phyloP scores from a whole-genome alignment of 2,797 vertebrate genomes.

The Pempheris klunzingeri region DNA sequence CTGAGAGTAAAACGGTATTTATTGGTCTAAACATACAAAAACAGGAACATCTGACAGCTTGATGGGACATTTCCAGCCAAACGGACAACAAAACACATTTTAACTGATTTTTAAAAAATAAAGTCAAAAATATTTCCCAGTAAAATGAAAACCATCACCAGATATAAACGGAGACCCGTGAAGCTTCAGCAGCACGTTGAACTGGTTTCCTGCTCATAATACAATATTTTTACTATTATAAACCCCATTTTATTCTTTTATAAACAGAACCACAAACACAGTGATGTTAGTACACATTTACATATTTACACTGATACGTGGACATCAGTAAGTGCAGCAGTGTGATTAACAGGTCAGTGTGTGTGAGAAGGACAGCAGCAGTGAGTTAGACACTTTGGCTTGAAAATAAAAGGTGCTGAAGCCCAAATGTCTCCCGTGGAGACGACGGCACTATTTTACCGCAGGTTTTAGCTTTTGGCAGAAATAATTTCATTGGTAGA shows the following conservation, averaged over 20 bases:
- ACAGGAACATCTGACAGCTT: constrained; percentile 85
- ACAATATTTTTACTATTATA: constrained; percentile 24
- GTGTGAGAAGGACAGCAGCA: constrained; percentile 32
- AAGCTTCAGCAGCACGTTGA: neutral
- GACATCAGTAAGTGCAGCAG: constrained; percentile 52
- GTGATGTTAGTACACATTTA: constrained; percentile 46
- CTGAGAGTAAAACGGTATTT: constrained; percentile 65
- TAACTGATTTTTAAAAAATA: neutral
- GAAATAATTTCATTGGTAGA: neutral
- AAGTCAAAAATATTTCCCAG: constrained; percentile 26
- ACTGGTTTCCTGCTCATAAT: constrained; percentile 13
- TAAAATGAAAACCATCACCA: constrained; percentile 84
- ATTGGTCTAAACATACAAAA: constrained; percentile 93
- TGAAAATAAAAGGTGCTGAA: neutral
- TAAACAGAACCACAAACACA: constrained; percentile 21
- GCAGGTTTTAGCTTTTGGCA: neutral
- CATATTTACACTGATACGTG: constrained; percentile 62
- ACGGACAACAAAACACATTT: too few species aligned
- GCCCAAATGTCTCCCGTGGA: neutral
- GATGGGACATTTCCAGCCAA: constrained; percentile 82
- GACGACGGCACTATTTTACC: neutral
- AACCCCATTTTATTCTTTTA: constrained; percentile 5
- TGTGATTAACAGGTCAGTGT: neutral
- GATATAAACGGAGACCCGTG: neutral
- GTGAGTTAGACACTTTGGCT: neutral